Percentiles rank a stretch among this genome's conserved stretches.
phyloP scores from a whole-genome alignment of 2,797 vertebrate species.

The Oreochromis mossambicus region DNA sequence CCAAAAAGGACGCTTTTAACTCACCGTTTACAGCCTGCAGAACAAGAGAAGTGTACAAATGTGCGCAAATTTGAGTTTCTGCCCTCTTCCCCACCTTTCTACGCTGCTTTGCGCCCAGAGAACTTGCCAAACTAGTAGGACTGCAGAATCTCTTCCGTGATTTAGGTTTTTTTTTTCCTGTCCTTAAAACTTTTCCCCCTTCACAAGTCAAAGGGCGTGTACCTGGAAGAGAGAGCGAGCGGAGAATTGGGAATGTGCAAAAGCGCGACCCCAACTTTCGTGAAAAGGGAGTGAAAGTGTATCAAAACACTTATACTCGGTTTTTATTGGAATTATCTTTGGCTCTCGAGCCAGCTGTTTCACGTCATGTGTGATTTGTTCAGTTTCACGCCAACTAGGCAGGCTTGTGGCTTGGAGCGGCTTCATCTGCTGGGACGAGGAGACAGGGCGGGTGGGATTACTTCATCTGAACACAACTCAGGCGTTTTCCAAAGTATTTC shows the following conservation, averaged over 20 bases:
- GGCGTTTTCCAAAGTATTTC: not conserved
- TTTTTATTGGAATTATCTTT: slow-evolving; percentile 39
- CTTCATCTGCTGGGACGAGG: slow-evolving; percentile 29
- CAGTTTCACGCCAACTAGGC: slow-evolving; percentile 42
- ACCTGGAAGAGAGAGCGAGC: slow-evolving; percentile 65
- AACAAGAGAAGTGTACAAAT: slow-evolving; percentile 53
- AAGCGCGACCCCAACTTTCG: slow-evolving; percentile 12
- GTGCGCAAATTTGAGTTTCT: slow-evolving; percentile 52
- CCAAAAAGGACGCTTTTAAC: slow-evolving; percentile 44
- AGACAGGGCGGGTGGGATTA: slow-evolving; percentile 45
- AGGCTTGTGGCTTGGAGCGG: slow-evolving; percentile 25
- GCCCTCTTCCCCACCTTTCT: slow-evolving; percentile 60
- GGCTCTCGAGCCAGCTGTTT: slow-evolving; percentile 41
- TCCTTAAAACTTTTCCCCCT: slow-evolving; percentile 69
- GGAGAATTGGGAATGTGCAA: slow-evolving; percentile 50
- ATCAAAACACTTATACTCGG: slow-evolving; percentile 7
- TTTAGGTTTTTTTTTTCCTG: slow-evolving; percentile 64
- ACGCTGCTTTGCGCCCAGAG: slow-evolving; percentile 52
- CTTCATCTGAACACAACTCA: slow-evolving; percentile 24
- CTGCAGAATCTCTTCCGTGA: slow-evolving; percentile 81
- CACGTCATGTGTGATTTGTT: slow-evolving; percentile 48
- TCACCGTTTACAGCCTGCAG: slow-evolving; percentile 67
- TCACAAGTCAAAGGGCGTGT: slow-evolving; percentile 82
- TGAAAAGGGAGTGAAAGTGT: slow-evolving; percentile 18
- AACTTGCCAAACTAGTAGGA: slow-evolving; percentile 74